Evolutionary conservation across 2,888 invertebrate species (phyloP).

Genomic region (Calliphora vomitoria): DNA sequence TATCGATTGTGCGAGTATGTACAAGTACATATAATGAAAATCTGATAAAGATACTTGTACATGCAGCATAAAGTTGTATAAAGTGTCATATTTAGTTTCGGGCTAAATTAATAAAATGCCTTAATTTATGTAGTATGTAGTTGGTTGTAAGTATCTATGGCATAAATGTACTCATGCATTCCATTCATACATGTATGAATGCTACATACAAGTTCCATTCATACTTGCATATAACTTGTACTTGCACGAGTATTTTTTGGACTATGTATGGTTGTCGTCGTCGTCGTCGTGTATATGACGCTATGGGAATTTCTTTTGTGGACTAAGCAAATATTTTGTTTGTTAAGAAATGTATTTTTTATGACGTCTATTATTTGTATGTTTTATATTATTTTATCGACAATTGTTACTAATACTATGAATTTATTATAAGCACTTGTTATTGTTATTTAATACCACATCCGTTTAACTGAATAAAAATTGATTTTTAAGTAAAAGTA

Average conservation of each 20-base stretch:
- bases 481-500: constrained; percentile 13
- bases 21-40: constrained; percentile 45
- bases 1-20: constrained; percentile 38
- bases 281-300: background rate
- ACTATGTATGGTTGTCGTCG: background rate
- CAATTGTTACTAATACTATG: constrained; percentile 34
- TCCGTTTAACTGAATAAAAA: constrained; percentile 48
- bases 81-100: constrained; percentile 66
- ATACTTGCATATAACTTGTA: background rate
- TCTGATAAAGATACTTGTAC: constrained; percentile 50
- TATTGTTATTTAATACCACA: constrained; percentile 47
- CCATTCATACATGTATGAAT: background rate
- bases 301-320: constrained; percentile 58
- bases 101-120: constrained; percentile 60
- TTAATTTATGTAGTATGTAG: constrained; percentile 42
- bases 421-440: constrained; percentile 22
- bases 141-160: background rate
- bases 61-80: constrained; percentile 57
- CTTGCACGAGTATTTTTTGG: constrained; percentile 38
- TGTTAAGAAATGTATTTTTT: constrained; percentile 21
- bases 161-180: background rate
- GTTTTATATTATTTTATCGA: constrained; percentile 35
- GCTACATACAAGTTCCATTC: constrained; percentile 7
- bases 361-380: constrained; percentile 46
- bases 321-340: constrained; percentile 27